These are phyloP conservation scores for Formica aserva DNA, from an alignment of 2,888 invertebrate species.

Conservation along the genomic window DNA sequence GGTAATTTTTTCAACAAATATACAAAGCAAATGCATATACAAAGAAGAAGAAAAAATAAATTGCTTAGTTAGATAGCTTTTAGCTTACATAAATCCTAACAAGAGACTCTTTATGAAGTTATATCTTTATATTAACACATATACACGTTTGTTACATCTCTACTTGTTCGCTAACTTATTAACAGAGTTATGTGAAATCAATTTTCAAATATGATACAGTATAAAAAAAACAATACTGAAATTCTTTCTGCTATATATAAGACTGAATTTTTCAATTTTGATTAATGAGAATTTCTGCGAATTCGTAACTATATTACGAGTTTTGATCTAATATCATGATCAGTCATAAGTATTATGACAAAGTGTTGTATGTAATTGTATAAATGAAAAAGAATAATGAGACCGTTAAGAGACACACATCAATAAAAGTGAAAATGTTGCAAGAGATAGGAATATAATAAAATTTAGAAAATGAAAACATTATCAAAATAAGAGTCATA, in stretches of 20 bases:
- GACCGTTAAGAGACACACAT: constrained; percentile 29
- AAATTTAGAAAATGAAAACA: constrained; percentile 76
- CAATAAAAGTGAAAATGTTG: constrained; percentile 55
- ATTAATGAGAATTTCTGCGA: neutral
- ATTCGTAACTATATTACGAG: neutral
- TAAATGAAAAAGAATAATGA: constrained; percentile 18
- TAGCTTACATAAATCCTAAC: constrained; percentile 47
- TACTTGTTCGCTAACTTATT: constrained; percentile 21
- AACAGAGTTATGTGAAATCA: neutral
- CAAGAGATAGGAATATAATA: constrained; percentile 67
- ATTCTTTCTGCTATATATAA: neutral
- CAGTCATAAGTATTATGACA: constrained; percentile 28
- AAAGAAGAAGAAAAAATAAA: constrained; percentile 30
- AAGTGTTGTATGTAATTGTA: constrained; percentile 12
- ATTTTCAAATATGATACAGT: constrained; percentile 13
- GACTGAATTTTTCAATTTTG: neutral
- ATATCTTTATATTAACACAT: constrained; percentile 23
- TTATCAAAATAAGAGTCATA: constrained; percentile 82
- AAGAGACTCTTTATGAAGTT: constrained; percentile 37
- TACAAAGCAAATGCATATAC: neutral
- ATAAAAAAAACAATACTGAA: neutral
- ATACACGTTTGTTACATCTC: constrained; percentile 13
- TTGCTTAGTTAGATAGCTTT: constrained; percentile 19
- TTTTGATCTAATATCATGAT: constrained; percentile 48
- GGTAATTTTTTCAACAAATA: constrained; percentile 3